Conservation (phyloP, 1,140 invertebrate genomes). For the Drosophila triauraria region DNA sequence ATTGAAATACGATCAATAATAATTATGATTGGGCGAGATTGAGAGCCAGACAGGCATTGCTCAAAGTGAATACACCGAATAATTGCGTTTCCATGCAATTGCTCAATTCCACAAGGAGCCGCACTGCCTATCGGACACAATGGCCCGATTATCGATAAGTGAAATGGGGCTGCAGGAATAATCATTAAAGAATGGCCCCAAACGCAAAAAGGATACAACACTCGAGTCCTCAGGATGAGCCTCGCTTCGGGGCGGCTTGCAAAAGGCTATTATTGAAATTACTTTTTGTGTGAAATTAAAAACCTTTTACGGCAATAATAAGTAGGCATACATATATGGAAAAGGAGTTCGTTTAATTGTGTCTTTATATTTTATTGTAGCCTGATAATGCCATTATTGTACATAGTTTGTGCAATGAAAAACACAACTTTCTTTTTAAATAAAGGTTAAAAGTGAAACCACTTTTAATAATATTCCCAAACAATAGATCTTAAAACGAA, state of each 20-base stretch:
- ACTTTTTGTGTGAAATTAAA: slow-evolving; percentile 20
- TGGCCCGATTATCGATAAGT: slow-evolving; percentile 47
- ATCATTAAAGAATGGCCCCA: slow-evolving; percentile 42
- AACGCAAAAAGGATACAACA: slow-evolving; percentile 23
- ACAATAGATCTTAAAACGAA: too few relatives aligned
- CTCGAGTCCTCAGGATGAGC: slow-evolving; percentile 18
- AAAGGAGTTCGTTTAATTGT: neutral
- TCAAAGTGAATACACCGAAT: slow-evolving; percentile 76
- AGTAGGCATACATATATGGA: neutral
- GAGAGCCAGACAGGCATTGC: slow-evolving; percentile 32
- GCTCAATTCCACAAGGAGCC: slow-evolving; percentile 76
- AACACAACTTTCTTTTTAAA: too few relatives aligned
- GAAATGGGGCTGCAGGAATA: slow-evolving; percentile 49
- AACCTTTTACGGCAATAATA: neutral
- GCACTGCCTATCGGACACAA: slow-evolving; percentile 55
- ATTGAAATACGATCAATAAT: slow-evolving; percentile 82
- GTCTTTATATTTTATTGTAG: neutral
- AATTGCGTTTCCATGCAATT: slow-evolving; percentile 83
- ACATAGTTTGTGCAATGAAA: too few relatives aligned
- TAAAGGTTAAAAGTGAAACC: too few relatives aligned
- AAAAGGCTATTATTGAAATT: slow-evolving; percentile 21
- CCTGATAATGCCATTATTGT: neutral
- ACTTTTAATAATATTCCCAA: too few relatives aligned
- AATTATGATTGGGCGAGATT: slow-evolving; percentile 68
- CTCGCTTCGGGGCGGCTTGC: slow-evolving; percentile 5